Percentiles rank a stretch among this genome's conserved stretches.
Evolutionary conservation across 2,888 invertebrate genomes (phyloP).

Genomic region (Ctenicera cuprea): DNA sequence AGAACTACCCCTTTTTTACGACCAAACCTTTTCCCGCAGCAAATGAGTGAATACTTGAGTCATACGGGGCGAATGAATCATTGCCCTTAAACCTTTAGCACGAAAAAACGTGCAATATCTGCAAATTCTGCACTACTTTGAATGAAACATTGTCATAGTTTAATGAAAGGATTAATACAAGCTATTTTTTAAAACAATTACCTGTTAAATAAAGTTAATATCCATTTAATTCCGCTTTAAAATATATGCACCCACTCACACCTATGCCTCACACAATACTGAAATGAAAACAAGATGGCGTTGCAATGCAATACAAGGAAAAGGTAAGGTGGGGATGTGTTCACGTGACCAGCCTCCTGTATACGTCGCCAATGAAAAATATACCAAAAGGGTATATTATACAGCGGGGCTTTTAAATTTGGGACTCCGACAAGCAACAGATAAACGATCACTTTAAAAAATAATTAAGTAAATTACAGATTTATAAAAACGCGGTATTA

Average conservation of each 20-base stretch:
- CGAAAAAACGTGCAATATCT: not conserved
- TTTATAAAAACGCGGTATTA: too few species aligned
- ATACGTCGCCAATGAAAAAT: not conserved
- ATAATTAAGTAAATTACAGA: too few species aligned
- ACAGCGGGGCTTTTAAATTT: not conserved
- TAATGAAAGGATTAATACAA: not conserved
- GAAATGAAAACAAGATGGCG: conserved; percentile 62
- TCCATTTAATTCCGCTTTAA: conserved; percentile 60
- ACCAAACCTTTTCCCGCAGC: not conserved
- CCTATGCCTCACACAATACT: conserved; percentile 63
- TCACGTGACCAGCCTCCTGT: conserved; percentile 26
- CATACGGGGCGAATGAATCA: conserved; percentile 38
- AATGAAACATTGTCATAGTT: conserved; percentile 7
- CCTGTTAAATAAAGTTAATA: conserved; percentile 61
- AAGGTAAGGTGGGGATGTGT: conserved; percentile 28
- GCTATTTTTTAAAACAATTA: conserved; percentile 52
- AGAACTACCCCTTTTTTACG: conserved; percentile 35
- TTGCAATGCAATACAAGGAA: conserved; percentile 50
- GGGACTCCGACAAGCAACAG: not conserved
- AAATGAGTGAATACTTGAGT: conserved; percentile 32
- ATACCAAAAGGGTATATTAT: too few species aligned
- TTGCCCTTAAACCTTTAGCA: conserved; percentile 7
- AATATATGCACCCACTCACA: conserved; percentile 67
- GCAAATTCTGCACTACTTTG: not conserved
- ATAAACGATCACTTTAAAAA: too few species aligned